Percentiles rank a stretch among this genome's conserved stretches.
Conservation (phyloP, 2,113 vertebrate species). For the Formicarius rufipectus region DNA sequence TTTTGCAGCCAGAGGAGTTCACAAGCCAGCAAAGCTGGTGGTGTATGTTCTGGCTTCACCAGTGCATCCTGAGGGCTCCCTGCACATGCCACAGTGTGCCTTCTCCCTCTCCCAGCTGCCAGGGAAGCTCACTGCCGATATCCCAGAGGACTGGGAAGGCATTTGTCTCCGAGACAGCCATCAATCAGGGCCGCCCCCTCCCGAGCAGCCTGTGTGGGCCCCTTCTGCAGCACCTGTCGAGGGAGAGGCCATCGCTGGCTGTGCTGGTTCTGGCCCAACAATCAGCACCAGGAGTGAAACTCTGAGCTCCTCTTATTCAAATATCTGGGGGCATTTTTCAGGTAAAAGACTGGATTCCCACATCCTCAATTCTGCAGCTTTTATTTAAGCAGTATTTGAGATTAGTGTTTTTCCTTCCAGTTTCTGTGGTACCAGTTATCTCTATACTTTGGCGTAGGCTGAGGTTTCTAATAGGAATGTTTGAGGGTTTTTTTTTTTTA, state of each 20-base stretch:
- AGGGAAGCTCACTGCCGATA: background rate
- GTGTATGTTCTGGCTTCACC: background rate
- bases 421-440: background rate
- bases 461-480: conserved; percentile 2
- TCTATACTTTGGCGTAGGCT: background rate
- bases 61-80: accelerated
- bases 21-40: accelerated
- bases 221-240: background rate
- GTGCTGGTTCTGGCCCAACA: background rate
- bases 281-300: accelerated
- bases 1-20: background rate
- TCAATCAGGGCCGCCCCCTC: background rate
- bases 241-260: background rate
- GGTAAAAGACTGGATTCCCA: background rate
- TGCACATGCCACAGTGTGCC: background rate
- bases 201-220: background rate
- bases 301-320: background rate
- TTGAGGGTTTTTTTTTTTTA: background rate
- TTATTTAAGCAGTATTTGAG: background rate
- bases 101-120: background rate
- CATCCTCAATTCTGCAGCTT: background rate
- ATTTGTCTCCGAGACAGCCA: background rate
- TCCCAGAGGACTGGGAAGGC: background rate
- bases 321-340: background rate
- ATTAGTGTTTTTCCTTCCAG: background rate